Evolutionary conservation across 2,113 vertebrate genomes (phyloP), one percentile per base, ranked within the genome.

Genomic region (Heterocephalus glaber): DNA sequence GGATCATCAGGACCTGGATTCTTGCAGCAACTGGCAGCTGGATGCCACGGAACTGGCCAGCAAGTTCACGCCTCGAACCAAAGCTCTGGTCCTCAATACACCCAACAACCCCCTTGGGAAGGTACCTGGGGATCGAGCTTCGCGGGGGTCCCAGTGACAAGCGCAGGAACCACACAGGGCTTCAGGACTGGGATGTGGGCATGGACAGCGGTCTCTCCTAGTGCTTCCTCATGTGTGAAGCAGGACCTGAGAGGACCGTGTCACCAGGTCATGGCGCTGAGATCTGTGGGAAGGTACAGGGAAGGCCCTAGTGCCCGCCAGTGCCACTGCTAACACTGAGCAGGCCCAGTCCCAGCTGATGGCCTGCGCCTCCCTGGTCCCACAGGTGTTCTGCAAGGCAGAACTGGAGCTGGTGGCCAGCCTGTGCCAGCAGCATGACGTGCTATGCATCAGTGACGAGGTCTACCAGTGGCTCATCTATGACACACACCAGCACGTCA

Each of bases 401-500:
- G 99, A 99, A 96, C 98, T 99, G 96, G 98, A 99, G 91, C 95
- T 99, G 97, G 98, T 99, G 3, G 99, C 99, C 17, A 98, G 98
- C 58, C 98, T 99, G 86, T 99, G 99, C 52, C 98, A 99, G 97
- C 99, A 99, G 98, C 99, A 99, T 0, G 98, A 99, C 0, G 96
- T 99, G 90, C 76, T 99, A 85, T 99, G 99, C 97, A 97, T 99
- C 98, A 98, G 98, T 0, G 99, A 99, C 0, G 99, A 99, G 97
- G 99, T 99, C 80, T 99, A 99, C 3, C 99, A 99, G 98, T 99
- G 99, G 99, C 97, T 99, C 96, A 99, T 99, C 3, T 99, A 99
- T 0, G 99, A 99, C 0, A 98, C 98, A 82, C 97, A 98, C 87
- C 97, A 99, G 86, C 99, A 99, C 79, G 12, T 99, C 56, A 99